Conservation (phyloP, 2,113 vertebrate genomes). For the Bubo scandiacus region DNA sequence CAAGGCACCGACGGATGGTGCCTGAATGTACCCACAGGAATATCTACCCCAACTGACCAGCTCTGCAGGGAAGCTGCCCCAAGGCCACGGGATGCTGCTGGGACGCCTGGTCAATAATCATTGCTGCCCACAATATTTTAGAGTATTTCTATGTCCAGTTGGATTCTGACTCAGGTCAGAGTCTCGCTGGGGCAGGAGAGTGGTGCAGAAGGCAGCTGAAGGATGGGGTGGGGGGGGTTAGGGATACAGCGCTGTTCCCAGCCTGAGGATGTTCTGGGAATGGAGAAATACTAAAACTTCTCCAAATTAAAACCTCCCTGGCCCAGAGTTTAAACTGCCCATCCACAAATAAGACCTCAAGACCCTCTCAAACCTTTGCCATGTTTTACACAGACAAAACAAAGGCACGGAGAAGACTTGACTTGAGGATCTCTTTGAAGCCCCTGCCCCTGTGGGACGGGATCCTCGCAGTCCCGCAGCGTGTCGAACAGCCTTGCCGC, state of each 20-base stretch:
- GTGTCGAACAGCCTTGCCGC: rapidly evolving
- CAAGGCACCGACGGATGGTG: rapidly evolving
- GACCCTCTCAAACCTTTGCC: not conserved
- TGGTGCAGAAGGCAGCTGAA: not conserved
- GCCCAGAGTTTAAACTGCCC: not conserved
- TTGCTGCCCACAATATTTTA: not conserved
- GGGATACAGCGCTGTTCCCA: not conserved
- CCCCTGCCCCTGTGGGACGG: not conserved
- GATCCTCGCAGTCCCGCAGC: rapidly evolving
- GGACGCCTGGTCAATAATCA: not conserved
- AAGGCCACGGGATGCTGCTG: not conserved
- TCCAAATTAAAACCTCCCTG: not conserved
- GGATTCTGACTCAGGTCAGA: not conserved
- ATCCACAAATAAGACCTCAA: not conserved
- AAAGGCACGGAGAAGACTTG: not conserved
- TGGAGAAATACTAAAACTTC: not conserved
- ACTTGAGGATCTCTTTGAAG: not conserved
- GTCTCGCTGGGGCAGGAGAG: not conserved
- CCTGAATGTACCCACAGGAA: not conserved
- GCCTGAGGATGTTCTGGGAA: not conserved
- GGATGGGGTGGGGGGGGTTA: not conserved
- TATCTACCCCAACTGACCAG: not conserved
- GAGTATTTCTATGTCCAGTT: not conserved
- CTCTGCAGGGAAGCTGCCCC: not conserved
- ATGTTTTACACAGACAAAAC: not conserved